These are phyloP conservation scores for Aspidiotus rigidus DNA, from an alignment of 2,888 invertebrate genomes.

Conservation along the genomic window DNA sequence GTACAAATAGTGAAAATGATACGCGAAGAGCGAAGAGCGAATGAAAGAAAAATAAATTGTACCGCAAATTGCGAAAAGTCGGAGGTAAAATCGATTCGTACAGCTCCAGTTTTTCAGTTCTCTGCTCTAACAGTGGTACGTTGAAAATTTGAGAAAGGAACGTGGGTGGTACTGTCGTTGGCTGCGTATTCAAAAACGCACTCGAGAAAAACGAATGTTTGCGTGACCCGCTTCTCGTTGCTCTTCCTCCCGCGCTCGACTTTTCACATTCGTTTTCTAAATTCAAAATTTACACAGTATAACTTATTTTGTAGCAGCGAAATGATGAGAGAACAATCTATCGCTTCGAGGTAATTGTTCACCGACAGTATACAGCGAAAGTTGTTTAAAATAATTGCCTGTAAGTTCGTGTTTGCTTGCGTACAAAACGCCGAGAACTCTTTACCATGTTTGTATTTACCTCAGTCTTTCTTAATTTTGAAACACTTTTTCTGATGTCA, in stretches of 20 bases:
- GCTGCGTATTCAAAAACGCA: constrained; percentile 18
- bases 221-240: constrained; percentile 30
- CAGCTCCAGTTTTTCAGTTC: constrained; percentile 32
- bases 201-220: constrained; percentile 29
- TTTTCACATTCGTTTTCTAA: neutral
- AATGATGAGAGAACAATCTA: no score
- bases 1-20: no score
- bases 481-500: no score
- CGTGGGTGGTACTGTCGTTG: constrained; percentile 16
- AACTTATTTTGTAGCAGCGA: no score
- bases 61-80: constrained; percentile 28
- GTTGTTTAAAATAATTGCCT: no score
- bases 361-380: no score
- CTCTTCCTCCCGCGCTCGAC: neutral
- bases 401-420: no score
- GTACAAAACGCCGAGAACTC: no score
- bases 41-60: constrained; percentile 19
- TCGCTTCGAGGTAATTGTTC: no score
- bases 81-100: constrained; percentile 32
- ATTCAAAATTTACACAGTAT: neutral
- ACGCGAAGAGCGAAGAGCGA: constrained; percentile 9
- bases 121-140: constrained; percentile 17
- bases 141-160: constrained; percentile 12
- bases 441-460: no score
- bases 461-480: no score